Evolutionary conservation across 2,797 vertebrate species (phyloP).

Genomic region (Hemibagrus guttatus): DNA sequence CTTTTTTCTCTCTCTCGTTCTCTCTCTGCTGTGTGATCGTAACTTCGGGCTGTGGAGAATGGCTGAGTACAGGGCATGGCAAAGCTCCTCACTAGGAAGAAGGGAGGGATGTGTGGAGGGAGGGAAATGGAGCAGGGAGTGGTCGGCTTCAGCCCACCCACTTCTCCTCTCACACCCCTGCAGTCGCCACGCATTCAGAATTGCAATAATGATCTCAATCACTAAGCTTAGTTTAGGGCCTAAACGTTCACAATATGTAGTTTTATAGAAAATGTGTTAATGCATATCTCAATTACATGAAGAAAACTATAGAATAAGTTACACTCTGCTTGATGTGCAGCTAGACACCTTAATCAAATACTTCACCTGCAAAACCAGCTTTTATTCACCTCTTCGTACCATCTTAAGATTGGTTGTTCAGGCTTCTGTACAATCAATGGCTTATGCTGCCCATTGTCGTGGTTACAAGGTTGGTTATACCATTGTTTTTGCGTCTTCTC

Average conservation of each 20-base stretch:
- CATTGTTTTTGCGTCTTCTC: not conserved
- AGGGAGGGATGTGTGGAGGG: conserved; percentile 71
- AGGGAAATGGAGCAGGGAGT: conserved; percentile 70
- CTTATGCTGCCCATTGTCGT: not conserved
- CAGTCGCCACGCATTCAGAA: conserved; percentile 18
- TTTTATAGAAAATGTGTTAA: not conserved
- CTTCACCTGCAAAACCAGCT: not conserved
- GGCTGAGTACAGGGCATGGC: conserved; percentile 67
- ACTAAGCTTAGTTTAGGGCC: not conserved
- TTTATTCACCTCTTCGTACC: not conserved
- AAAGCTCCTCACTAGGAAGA: conserved; percentile 70
- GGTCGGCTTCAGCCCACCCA: conserved; percentile 73
- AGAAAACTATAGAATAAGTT: not conserved
- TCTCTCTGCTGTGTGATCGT: conserved; percentile 65
- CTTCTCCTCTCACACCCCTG: conserved; percentile 19
- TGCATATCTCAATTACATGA: not conserved
- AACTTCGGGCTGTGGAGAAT: conserved; percentile 77
- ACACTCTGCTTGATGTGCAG: not conserved
- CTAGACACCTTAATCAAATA: not conserved
- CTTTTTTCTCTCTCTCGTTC: conserved; percentile 50
- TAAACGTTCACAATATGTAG: not conserved
- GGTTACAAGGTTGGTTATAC: not conserved
- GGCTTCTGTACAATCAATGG: not conserved
- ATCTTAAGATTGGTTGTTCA: not conserved
- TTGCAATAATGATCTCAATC: not conserved